phyloP scores from a whole-genome alignment of 2,797 vertebrate species.

The Pangasius mekongensis region DNA sequence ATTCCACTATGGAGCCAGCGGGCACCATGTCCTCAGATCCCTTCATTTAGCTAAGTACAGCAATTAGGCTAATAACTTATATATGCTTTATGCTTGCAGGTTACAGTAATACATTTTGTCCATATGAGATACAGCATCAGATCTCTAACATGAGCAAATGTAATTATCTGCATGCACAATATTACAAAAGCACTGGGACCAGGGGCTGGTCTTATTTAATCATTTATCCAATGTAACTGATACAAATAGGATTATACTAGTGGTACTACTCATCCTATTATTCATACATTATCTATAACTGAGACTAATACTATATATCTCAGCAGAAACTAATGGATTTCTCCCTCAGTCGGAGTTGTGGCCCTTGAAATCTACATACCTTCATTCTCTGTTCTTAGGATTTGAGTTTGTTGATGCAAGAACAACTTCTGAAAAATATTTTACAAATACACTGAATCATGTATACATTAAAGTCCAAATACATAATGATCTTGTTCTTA shows the following conservation, averaged over 20 bases:
- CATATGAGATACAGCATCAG: neutral
- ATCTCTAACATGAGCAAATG: neutral
- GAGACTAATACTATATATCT: neutral
- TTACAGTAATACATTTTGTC: neutral
- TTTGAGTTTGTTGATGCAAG: neutral
- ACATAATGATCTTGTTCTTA: neutral
- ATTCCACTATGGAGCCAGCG: constrained; percentile 8
- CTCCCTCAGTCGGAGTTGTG: neutral
- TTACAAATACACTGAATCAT: neutral
- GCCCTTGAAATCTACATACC: neutral
- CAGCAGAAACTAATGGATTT: neutral
- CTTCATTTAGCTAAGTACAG: constrained; percentile 52
- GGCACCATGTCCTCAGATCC: constrained; percentile 22
- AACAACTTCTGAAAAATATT: neutral
- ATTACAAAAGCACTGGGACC: constrained; percentile 1
- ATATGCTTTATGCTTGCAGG: constrained; percentile 6
- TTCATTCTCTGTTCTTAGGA: neutral
- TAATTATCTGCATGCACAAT: constrained; percentile 3
- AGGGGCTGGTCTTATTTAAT: neutral
- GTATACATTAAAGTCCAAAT: neutral
- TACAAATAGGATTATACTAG: too few species aligned
- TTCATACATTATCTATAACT: neutral
- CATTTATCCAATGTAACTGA: neutral
- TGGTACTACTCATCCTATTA: neutral
- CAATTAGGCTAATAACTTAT: constrained; percentile 54